Percentiles rank a stretch among this genome's conserved stretches.
Evolutionary conservation across 2,113 vertebrate species (phyloP).

Genomic region (Rhodinocichla rosea): DNA sequence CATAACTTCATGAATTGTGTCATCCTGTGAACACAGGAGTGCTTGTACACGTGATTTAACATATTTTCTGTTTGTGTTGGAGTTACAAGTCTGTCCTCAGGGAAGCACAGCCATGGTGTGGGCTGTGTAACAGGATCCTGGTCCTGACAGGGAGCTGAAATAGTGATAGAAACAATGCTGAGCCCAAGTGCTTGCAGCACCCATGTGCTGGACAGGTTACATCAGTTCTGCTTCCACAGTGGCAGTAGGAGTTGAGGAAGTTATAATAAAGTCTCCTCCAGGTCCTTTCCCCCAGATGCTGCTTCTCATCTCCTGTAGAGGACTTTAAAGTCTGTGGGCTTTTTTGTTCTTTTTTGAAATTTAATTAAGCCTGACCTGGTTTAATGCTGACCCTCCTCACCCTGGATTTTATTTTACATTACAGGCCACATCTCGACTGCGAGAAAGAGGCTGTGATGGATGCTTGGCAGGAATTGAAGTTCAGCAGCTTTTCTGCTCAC

Average conservation of each 20-base stretch:
- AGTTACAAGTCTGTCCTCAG: background rate
- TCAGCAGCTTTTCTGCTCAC: slow-evolving; percentile 97
- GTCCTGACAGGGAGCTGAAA: background rate
- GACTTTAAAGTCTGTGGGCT: background rate
- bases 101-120: background rate
- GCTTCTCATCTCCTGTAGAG: background rate
- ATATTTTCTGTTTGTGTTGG: background rate
- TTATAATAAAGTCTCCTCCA: background rate
- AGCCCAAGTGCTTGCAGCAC: background rate
- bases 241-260: background rate
- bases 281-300: background rate
- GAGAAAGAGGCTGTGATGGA: slow-evolving; percentile 90
- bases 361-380: slow-evolving; percentile 34
- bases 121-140: background rate
- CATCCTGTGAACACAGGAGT: background rate
- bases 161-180: background rate
- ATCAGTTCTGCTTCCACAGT: background rate
- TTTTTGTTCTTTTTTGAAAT: background rate
- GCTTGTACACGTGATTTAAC: background rate
- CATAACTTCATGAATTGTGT: background rate
- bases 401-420: slow-evolving; percentile 10
- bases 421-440: slow-evolving; percentile 88
- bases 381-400: slow-evolving; percentile 10
- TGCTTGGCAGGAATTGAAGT: slow-evolving; percentile 95
- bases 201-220: background rate